Base-by-base conservation (phyloP, 64 coral and sea anemone genomes). In the Dendrophyllia cribrosa region DNA sequence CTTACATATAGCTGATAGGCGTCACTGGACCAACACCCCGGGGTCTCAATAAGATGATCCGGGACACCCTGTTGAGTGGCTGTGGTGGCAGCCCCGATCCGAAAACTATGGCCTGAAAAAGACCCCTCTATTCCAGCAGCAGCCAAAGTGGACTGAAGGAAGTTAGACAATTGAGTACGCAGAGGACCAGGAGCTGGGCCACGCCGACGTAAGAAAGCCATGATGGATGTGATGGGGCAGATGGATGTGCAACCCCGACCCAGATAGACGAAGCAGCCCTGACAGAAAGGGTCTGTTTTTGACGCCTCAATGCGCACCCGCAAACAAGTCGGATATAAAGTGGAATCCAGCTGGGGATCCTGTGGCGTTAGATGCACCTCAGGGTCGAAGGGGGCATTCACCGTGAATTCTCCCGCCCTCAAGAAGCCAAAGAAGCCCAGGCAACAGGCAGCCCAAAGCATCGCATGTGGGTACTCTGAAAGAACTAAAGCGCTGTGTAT, bases 391-490 rank as follows among this genome's bases (percentile, higher is more conserved):
- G 70, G 23, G 67, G 25, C 3, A 17, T 50, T 24, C 14, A 87
- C 66, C 44, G 66, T 55, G 10, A 52, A 24, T 50, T 87, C 16
- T 13, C 70, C 70, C 15, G 68, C 70, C 70, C 25, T 0, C 0
- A 72, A 14, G 10, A 72, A 72, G 23, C 70, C 70, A 45, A 72
- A 72, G n/a, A 72, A 72, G 13, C 70, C 70, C 1, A 72, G n/a
- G 24, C 70, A 72, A 23, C 70, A 74, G 14, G 72, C 71, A 13
- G 87, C 72, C 72, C 87, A 64, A 25, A 76, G 53, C 71, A 77
- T 89, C n/a, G n/a, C n/a, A n/a, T 5, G 52, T 48, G 45, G 75
- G 70, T 23, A 25, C 51, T n/a, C n/a, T n/a, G n/a, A n/a, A n/a
- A n/a, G n/a, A n/a, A n/a, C 7, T 3, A 58, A 6, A 44, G 23